Base-by-base conservation (phyloP, 2,888 invertebrate species). In the Acronicta alni region DNA sequence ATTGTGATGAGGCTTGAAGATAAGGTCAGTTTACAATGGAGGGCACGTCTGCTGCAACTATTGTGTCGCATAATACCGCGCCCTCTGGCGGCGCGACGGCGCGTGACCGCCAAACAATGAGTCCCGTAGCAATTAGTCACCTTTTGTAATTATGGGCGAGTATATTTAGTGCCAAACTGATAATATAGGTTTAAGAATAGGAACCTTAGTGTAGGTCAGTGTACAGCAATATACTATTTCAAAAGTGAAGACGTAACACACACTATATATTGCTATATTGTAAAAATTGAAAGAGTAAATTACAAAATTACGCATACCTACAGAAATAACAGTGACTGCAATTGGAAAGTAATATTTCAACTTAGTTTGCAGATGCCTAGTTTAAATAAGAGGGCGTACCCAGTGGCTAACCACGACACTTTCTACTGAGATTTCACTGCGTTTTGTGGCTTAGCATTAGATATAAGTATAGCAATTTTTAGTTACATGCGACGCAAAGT, bases 401-500 rank as follows among this genome's bases (percentile, higher is more conserved):
- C 57, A 71, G 81, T 65, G 88, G 88, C 72, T 84, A 85, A 89
- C 91, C 91, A 69, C 91, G 83, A 75, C 79, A 83, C 91, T 91
- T 91, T 92, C 91, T 88, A 87, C 67, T 62, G 76, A 79, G 87
- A 88, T 89, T 88, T 87, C 89, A 80, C 88, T 80, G 81, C 71
- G 76, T 76, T 71, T 81, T 85, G 83, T 80, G 86, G 84, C 77
- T 72, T 66, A 51, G 74, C 70, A 71, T 75, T 78, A 77, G 67
- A 56, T 61, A 15, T 56, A 77, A 79, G 72, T 72, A 79, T 74
- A 73, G 72, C 73, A 69, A 80, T 83, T 77, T 75, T 67, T 67
- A 65, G 63, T 46, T 67, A 59, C 59, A 74, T 54, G 55, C 45
- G 53, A 56, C 53, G 54, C 8, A 58, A 72, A 66, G 66, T 51